phyloP scores from a whole-genome alignment of 2,888 invertebrate species.

The Sesamia inferens region DNA sequence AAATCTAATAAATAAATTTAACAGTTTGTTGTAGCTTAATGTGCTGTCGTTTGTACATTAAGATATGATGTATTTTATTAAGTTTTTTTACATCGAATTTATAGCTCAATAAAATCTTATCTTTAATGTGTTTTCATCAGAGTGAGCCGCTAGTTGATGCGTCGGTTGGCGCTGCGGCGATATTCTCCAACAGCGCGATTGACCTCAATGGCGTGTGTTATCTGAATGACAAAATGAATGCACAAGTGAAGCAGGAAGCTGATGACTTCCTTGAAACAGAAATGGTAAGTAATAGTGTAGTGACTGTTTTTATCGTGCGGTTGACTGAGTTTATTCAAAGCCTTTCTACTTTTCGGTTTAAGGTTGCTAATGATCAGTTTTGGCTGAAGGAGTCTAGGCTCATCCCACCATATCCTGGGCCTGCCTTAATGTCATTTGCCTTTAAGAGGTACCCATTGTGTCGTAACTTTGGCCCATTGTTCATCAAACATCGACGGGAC shows the following conservation, averaged over 20 bases:
- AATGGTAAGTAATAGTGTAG: constrained; percentile 69
- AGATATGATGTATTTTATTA: not conserved
- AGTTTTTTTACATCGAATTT: not conserved
- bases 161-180: constrained; percentile 92
- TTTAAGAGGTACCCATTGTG: too few relatives aligned
- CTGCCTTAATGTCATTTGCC: not conserved
- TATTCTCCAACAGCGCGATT: constrained; percentile 96
- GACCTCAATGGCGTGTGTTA: constrained; percentile 95
- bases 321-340: not conserved
- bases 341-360: not conserved
- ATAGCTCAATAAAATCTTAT: constrained; percentile 22
- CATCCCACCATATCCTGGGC: not conserved
- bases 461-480: not conserved
- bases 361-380: not conserved
- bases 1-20: too few relatives aligned
- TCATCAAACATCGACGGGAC: not conserved
- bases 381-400: not conserved
- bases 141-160: constrained; percentile 87
- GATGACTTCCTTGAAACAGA: constrained; percentile 81
- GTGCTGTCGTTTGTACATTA: not conserved
- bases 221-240: constrained; percentile 93
- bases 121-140: constrained; percentile 61
- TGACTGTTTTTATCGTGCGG: not conserved
- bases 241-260: constrained; percentile 84
- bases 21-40: too few relatives aligned